These are phyloP conservation scores for Osmerus mordax DNA, from an alignment of 2,113 vertebrate genomes.

Conservation along the genomic window DNA sequence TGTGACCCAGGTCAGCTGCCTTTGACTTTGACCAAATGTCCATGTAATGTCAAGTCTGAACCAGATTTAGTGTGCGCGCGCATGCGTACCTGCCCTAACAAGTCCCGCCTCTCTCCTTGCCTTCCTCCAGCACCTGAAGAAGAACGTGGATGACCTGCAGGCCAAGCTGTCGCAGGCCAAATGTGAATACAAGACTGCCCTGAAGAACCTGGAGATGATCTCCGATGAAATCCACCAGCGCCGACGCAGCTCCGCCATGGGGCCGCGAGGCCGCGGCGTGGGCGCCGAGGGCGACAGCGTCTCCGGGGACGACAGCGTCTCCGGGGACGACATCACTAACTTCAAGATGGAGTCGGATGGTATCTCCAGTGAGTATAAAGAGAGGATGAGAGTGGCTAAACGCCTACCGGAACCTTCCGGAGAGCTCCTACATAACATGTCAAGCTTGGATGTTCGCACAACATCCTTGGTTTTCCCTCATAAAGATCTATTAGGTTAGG, in stretches of 20 bases:
- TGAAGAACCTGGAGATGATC: conserved; percentile 94
- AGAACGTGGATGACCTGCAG: conserved; percentile 92
- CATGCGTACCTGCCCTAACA: not conserved
- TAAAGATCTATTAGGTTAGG: too few species aligned
- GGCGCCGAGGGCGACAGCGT: conserved; percentile 80
- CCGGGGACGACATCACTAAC: conserved; percentile 72
- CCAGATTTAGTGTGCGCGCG: not conserved
- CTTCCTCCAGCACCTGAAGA: conserved; percentile 85
- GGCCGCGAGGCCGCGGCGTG: conserved; percentile 86
- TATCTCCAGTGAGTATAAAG: conserved; percentile 82
- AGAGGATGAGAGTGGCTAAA: too few species aligned
- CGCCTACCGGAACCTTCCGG: too few species aligned
- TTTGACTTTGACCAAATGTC: not conserved
- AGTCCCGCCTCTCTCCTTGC: not conserved
- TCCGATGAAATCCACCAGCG: conserved; percentile 95
- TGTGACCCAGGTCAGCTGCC: not conserved
- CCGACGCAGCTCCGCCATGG: conserved; percentile 80
- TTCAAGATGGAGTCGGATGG: conserved; percentile 81
- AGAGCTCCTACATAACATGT: not conserved
- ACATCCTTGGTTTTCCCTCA: too few species aligned
- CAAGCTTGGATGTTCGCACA: too few species aligned
- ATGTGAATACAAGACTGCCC: conserved; percentile 87
- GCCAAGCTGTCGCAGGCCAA: conserved; percentile 86
- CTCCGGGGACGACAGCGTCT: conserved; percentile 70
- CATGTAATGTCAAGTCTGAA: not conserved